Conservation (phyloP, 2,888 invertebrate genomes). For the Drosophila rellima region DNA sequence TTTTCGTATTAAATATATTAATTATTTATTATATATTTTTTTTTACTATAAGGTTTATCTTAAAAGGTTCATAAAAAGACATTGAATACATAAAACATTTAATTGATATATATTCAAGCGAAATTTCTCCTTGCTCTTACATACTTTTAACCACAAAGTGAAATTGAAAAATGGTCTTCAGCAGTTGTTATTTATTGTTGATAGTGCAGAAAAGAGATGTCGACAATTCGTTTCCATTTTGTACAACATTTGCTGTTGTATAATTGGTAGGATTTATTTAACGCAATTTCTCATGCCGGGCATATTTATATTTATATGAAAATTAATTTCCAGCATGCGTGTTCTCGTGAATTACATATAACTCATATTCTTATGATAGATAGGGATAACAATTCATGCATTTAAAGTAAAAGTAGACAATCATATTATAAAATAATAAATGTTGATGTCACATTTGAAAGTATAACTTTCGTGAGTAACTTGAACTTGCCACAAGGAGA, state of each 20-base stretch:
- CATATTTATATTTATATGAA: background rate
- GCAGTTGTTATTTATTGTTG: conserved; percentile 8
- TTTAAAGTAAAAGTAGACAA: background rate
- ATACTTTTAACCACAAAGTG: background rate
- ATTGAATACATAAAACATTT: background rate
- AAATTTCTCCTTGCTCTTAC: background rate
- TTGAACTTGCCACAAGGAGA: background rate
- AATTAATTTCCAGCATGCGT: background rate
- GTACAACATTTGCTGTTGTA: background rate
- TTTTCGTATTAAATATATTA: background rate
- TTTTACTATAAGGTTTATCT: background rate
- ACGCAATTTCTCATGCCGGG: background rate
- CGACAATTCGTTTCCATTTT: background rate
- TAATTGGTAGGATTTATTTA: conserved; percentile 4
- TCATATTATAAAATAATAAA: too few relatives aligned
- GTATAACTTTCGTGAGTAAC: too few relatives aligned
- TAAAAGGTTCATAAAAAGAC: background rate
- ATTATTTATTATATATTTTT: background rate
- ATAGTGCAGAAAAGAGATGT: conserved; percentile 2
- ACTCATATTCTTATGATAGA: too few relatives aligned
- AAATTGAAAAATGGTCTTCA: conserved; percentile 6
- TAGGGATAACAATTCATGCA: too few relatives aligned
- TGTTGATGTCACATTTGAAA: too few relatives aligned
- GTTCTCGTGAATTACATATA: background rate
- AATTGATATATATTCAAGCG: background rate